Conservation (phyloP, 2,888 invertebrate genomes). For the Parnassius glacialis region DNA sequence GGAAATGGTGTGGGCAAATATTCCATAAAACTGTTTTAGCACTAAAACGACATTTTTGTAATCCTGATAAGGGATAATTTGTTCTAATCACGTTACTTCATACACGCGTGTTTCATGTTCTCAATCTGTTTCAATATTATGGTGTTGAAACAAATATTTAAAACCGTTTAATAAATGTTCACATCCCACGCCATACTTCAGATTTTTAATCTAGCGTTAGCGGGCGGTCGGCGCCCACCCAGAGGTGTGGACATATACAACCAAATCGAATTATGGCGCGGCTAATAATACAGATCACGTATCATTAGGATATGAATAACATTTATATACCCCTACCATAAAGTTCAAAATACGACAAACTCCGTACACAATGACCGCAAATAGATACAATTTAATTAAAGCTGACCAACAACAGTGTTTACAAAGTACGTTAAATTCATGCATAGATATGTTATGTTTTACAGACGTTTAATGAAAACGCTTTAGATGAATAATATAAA, state of each 20-base stretch:
- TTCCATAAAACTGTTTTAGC: too few species aligned
- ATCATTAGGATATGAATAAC: constrained; percentile 7
- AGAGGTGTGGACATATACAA: constrained; percentile 71
- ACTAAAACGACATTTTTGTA: too few species aligned
- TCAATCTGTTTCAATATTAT: constrained; percentile 54
- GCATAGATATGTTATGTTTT: constrained; percentile 24
- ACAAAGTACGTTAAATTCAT: constrained; percentile 26
- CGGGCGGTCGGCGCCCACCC: constrained; percentile 75
- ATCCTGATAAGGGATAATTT: too few species aligned
- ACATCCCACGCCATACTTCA: constrained; percentile 64
- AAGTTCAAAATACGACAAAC: constrained; percentile 34
- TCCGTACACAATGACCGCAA: constrained; percentile 4
- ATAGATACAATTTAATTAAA: constrained; percentile 14
- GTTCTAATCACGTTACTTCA: not conserved
- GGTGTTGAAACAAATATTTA: constrained; percentile 68
- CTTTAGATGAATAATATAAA: constrained; percentile 13
- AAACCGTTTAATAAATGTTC: constrained; percentile 67
- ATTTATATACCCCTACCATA: constrained; percentile 36
- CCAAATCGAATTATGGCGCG: constrained; percentile 70
- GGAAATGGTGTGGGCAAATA: too few species aligned
- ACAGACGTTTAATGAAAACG: constrained; percentile 17
- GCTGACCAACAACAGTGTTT: constrained; percentile 13
- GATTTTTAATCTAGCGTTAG: constrained; percentile 64
- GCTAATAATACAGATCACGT: constrained; percentile 31
- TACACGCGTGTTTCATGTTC: constrained; percentile 47